Percentiles rank a stretch among this genome's conserved stretches.
phyloP scores from a whole-genome alignment of 2,888 invertebrate genomes.

The Monochamus alternatus region DNA sequence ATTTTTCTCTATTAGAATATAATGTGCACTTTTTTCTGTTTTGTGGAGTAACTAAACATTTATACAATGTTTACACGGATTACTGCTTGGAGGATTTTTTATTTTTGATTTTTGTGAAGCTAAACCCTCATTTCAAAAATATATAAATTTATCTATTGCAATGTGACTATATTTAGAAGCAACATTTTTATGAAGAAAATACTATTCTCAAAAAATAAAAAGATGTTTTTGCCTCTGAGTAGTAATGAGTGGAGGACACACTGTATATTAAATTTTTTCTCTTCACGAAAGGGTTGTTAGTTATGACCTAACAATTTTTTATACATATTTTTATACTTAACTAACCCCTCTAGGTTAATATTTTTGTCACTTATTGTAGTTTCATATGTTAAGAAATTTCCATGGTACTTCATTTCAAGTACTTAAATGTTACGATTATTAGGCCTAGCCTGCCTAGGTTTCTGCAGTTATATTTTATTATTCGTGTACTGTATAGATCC shows the following conservation, averaged over 20 bases:
- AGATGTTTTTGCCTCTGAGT: too few relatives aligned
- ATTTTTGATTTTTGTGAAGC: neutral
- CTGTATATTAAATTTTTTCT: too few relatives aligned
- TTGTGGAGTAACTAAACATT: neutral
- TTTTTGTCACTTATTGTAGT: neutral
- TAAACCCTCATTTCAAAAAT: too few relatives aligned
- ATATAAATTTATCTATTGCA: too few relatives aligned
- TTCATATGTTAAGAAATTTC: neutral
- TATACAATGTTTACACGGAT: neutral
- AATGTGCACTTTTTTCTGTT: neutral
- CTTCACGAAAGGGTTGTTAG: too few relatives aligned
- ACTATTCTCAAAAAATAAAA: too few relatives aligned
- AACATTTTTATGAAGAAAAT: too few relatives aligned
- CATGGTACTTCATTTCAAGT: neutral
- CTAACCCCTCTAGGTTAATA: neutral
- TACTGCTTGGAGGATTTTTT: neutral
- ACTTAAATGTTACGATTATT: constrained; percentile 17
- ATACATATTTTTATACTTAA: neutral
- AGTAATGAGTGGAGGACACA: too few relatives aligned
- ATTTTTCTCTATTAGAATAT: neutral
- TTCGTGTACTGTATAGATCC: constrained; percentile 42
- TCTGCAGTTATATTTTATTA: constrained; percentile 41
- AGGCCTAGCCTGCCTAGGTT: constrained; percentile 6
- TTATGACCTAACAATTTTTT: neutral
- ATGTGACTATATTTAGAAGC: too few relatives aligned